Evolutionary conservation across 2,113 vertebrate species (phyloP).

Genomic region (Peucedramus taeniatus): DNA sequence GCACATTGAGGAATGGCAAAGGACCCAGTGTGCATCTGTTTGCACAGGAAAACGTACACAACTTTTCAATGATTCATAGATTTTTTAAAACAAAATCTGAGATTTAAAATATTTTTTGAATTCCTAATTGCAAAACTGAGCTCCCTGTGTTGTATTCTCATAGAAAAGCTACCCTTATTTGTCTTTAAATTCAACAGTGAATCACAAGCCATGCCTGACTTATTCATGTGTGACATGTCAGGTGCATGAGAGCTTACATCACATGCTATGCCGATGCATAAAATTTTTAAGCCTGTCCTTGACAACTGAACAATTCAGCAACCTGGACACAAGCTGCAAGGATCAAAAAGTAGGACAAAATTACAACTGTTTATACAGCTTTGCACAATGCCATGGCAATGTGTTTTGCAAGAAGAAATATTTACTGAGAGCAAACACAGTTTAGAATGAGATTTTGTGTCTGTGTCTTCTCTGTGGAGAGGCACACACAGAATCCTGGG

Average conservation of each 20-base stretch:
- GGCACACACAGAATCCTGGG: neutral
- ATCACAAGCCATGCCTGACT: slow-evolving; percentile 13
- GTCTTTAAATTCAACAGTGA: slow-evolving; percentile 25
- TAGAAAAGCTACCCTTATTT: neutral
- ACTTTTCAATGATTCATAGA: neutral
- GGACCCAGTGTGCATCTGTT: neutral
- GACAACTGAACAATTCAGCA: slow-evolving; percentile 48
- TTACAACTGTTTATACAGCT: slow-evolving; percentile 38
- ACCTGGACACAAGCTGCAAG: slow-evolving; percentile 37
- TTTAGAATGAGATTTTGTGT: slow-evolving; percentile 21
- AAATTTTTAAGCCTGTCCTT: slow-evolving; percentile 65
- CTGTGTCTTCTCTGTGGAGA: slow-evolving; percentile 14
- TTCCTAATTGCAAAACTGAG: neutral
- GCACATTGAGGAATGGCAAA: neutral
- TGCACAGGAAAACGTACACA: neutral
- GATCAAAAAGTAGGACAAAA: slow-evolving; percentile 58
- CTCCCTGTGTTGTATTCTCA: neutral
- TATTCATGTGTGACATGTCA: slow-evolving; percentile 47
- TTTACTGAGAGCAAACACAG: slow-evolving; percentile 47
- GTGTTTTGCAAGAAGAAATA: slow-evolving; percentile 20
- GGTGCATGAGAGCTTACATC: slow-evolving; percentile 54
- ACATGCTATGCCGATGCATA: slow-evolving; percentile 34
- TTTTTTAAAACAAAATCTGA: neutral
- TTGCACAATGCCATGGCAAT: slow-evolving; percentile 15
- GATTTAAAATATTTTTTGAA: neutral